Evolutionary conservation across 2,888 invertebrate genomes (phyloP).

Genomic region (Hyposoter dolosus): DNA sequence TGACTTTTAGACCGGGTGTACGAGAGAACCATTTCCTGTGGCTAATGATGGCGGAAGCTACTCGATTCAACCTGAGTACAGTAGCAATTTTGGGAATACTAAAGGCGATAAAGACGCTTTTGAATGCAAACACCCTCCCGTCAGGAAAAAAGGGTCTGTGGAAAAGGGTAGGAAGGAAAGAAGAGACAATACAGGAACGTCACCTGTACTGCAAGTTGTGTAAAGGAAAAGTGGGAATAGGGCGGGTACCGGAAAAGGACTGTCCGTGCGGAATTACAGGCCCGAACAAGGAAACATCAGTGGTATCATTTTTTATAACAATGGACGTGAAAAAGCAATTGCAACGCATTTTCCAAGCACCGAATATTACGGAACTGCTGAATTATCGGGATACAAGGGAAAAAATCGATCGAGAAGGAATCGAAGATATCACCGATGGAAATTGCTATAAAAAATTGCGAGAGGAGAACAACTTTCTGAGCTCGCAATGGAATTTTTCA

Average conservation of each 20-base stretch:
- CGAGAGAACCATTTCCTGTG: background rate
- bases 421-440: slow-evolving; percentile 54
- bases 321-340: slow-evolving; percentile 19
- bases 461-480: slow-evolving; percentile 24
- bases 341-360: slow-evolving; percentile 25
- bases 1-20: too few species aligned
- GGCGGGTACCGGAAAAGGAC: slow-evolving; percentile 8
- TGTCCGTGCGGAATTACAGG: slow-evolving; percentile 25
- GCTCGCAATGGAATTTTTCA: slow-evolving; percentile 44
- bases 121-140: too few species aligned
- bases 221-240: slow-evolving; percentile 15
- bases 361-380: slow-evolving; percentile 30
- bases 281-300: slow-evolving; percentile 5
- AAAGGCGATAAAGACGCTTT: too few species aligned
- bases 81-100: too few species aligned
- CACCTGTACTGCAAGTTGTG: too few species aligned
- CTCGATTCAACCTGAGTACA: too few species aligned
- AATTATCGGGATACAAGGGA: slow-evolving; percentile 30
- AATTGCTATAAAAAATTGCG: slow-evolving; percentile 43
- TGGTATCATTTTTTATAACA: slow-evolving; percentile 23
- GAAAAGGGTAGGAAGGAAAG: too few species aligned
- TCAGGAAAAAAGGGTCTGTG: too few species aligned
- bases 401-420: slow-evolving; percentile 28
- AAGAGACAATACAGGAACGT: slow-evolving; percentile 8
- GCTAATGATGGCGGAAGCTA: background rate